Conservation (phyloP, 2,888 invertebrate genomes). For the Azorinus chamasolen region DNA sequence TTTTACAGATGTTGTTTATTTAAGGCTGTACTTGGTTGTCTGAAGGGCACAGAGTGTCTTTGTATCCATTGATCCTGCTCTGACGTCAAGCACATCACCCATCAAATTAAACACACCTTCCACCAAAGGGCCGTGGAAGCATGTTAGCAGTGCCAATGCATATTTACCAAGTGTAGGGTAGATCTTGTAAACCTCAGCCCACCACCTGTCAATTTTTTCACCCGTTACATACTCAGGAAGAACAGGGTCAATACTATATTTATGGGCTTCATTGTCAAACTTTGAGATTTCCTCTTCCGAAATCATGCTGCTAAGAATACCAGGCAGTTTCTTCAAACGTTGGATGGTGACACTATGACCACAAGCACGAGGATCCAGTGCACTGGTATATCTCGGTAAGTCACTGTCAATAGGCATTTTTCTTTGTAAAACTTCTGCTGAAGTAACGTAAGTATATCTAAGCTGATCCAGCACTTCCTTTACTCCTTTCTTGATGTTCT, state of each 20-base stretch:
- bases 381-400: conserved; percentile 39
- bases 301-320: conserved; percentile 36
- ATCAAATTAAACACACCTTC: conserved; percentile 64
- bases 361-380: conserved; percentile 50
- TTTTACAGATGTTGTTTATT: conserved; percentile 34
- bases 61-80: conserved; percentile 40
- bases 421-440: conserved; percentile 23
- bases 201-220: background rate
- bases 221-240: conserved; percentile 5
- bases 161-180: conserved; percentile 47
- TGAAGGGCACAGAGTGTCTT: conserved; percentile 58
- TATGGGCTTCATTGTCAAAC: conserved; percentile 41
- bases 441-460: conserved; percentile 8
- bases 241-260: conserved; percentile 24
- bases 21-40: conserved; percentile 59
- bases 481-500: conserved; percentile 6
- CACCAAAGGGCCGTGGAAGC: conserved; percentile 65
- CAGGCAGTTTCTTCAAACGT: conserved; percentile 42
- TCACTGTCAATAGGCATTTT: conserved; percentile 62
- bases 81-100: conserved; percentile 55
- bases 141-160: conserved; percentile 37
- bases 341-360: conserved; percentile 39
- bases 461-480: conserved; percentile 9
- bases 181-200: background rate
- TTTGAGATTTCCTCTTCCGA: conserved; percentile 25